These are phyloP conservation scores for Thecocarcelia acutangulata DNA, from an alignment of 2,888 invertebrate species.

Conservation along the genomic window DNA sequence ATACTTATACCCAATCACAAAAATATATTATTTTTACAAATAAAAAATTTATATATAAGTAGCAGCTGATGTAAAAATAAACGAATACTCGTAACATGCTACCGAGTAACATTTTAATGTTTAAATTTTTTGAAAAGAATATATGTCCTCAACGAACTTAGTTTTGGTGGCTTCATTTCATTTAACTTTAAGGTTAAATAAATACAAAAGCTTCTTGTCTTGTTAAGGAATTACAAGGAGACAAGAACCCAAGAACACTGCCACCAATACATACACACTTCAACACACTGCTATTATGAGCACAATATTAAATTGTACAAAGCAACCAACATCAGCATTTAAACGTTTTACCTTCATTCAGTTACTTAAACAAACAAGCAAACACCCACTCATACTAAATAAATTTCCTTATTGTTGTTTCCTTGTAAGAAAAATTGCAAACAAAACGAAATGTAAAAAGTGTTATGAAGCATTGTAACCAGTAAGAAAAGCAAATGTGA, in stretches of 20 bases:
- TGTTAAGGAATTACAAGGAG: conserved; percentile 11
- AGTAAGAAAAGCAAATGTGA: conserved; percentile 8
- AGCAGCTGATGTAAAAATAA: too few relatives aligned
- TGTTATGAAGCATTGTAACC: conserved; percentile 5
- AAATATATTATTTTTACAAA: too few relatives aligned
- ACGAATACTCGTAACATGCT: conserved; percentile 1
- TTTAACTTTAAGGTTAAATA: conserved; percentile 60
- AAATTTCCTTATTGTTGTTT: neutral
- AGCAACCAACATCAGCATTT: neutral
- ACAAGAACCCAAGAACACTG: neutral
- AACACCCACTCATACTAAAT: neutral
- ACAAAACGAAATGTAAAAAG: conserved; percentile 19
- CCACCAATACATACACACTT: neutral
- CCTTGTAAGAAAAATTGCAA: neutral
- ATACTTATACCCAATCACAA: too few relatives aligned
- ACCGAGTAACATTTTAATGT: conserved; percentile 5
- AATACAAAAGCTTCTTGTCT: conserved; percentile 32
- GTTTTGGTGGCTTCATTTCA: conserved; percentile 48
- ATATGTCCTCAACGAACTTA: neutral
- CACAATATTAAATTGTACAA: conserved; percentile 2
- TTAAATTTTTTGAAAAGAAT: conserved; percentile 21
- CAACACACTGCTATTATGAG: neutral
- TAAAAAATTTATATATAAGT: too few relatives aligned
- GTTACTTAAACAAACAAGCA: neutral
- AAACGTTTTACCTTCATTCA: conserved; percentile 13